Percentiles rank a stretch among this genome's conserved stretches.
Evolutionary conservation across 2,797 vertebrate species (phyloP).

Genomic region (Sphenodon punctatus): DNA sequence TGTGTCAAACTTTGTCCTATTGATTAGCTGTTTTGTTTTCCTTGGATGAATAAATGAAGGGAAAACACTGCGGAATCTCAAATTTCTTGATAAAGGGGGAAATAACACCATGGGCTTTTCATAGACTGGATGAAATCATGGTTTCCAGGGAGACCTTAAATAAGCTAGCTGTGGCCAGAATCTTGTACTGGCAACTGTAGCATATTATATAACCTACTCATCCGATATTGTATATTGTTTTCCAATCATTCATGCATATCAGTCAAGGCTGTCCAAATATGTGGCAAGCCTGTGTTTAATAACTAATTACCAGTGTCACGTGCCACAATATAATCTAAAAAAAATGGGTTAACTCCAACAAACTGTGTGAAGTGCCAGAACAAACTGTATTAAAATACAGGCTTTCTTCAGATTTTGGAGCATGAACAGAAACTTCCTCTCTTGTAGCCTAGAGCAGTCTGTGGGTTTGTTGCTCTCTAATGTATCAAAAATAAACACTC

Average conservation of each 20-base stretch:
- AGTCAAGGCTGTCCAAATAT: constrained; percentile 11
- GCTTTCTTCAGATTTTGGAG: constrained; percentile 39
- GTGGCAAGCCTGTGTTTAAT: constrained; percentile 1
- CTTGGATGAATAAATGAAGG: constrained; percentile 33
- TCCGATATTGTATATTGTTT: constrained; percentile 25
- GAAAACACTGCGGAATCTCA: constrained; percentile 60
- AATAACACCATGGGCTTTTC: constrained; percentile 58
- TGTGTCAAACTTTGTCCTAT: constrained; percentile 30
- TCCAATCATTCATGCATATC: neutral
- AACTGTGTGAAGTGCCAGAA: constrained; percentile 48
- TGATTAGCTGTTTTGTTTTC: constrained; percentile 65
- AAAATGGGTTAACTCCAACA: constrained; percentile 52
- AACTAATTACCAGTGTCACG: neutral
- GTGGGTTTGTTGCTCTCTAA: constrained; percentile 48
- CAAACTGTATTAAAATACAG: constrained; percentile 49
- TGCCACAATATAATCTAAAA: constrained; percentile 55
- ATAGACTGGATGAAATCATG: constrained; percentile 63
- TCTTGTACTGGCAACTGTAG: constrained; percentile 33
- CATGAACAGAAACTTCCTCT: constrained; percentile 40
- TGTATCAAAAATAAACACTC: constrained; percentile 47
- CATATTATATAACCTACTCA: constrained; percentile 34
- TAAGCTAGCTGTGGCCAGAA: constrained; percentile 39
- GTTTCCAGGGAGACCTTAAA: constrained; percentile 54
- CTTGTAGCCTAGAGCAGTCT: constrained; percentile 44
- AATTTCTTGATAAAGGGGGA: constrained; percentile 67